Conservation (phyloP, 1,140 invertebrate genomes). For the Drosophila teissieri region DNA sequence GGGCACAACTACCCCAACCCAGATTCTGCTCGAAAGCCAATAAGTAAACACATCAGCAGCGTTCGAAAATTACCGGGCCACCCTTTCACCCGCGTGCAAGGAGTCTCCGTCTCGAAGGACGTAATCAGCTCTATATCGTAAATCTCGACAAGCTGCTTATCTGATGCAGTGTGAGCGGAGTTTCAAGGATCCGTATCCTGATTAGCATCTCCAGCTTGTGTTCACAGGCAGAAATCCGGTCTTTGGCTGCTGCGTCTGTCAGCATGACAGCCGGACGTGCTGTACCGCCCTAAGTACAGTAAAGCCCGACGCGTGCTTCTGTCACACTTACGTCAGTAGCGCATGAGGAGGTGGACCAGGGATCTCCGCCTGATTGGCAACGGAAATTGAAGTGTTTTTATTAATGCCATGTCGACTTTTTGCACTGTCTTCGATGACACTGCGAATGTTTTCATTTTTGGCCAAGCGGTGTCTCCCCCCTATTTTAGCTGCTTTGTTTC, state of each 20-base stretch:
- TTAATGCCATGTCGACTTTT: constrained; percentile 69
- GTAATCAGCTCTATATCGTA: constrained; percentile 82
- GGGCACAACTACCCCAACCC: constrained; percentile 11
- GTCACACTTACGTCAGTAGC: constrained; percentile 34
- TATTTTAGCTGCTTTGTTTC: constrained; percentile 33
- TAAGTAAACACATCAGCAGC: constrained; percentile 69
- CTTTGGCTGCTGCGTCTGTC: constrained; percentile 42
- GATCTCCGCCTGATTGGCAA: constrained; percentile 64
- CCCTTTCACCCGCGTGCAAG: constrained; percentile 66
- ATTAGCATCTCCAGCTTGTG: constrained; percentile 69
- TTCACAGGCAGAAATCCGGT: constrained; percentile 56
- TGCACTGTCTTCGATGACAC: constrained; percentile 26
- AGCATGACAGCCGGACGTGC: constrained; percentile 68
- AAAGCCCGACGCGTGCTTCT: constrained; percentile 65
- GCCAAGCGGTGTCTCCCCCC: constrained; percentile 46
- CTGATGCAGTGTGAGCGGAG: constrained; percentile 80
- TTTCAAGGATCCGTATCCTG: constrained; percentile 59
- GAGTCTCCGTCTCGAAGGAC: constrained; percentile 49
- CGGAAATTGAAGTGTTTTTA: constrained; percentile 82
- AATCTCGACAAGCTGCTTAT: constrained; percentile 83
- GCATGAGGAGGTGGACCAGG: constrained; percentile 7
- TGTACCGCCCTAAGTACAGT: constrained; percentile 63
- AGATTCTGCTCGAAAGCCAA: constrained; percentile 50
- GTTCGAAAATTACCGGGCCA: constrained; percentile 22
- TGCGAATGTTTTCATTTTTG: constrained; percentile 56